These are phyloP conservation scores for Limnephilus marmoratus DNA, from an alignment of 2,888 invertebrate genomes.

Conservation along the genomic window DNA sequence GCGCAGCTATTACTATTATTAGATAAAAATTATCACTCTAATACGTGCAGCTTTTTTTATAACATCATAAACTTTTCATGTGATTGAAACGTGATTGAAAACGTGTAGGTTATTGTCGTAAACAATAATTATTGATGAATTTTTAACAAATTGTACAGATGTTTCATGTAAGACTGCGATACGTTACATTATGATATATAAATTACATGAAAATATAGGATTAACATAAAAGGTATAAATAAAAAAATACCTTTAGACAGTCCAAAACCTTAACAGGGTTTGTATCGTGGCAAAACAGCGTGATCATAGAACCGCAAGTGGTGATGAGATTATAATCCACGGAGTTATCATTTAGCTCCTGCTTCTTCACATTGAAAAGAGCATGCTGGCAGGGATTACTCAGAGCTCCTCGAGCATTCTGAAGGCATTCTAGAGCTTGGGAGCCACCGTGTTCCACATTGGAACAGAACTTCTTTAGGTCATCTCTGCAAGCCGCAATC, in stretches of 20 bases:
- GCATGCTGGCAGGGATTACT: constrained; percentile 85
- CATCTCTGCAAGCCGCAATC: constrained; percentile 87
- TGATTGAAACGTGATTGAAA: not conserved
- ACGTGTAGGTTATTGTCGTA: not conserved
- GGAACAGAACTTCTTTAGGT: constrained; percentile 86
- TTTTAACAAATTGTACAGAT: not conserved
- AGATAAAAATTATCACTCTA: no score
- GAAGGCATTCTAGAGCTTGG: constrained; percentile 89
- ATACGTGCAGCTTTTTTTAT: not conserved
- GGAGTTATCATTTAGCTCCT: constrained; percentile 91
- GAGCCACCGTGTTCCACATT: constrained; percentile 82
- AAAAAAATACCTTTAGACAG: constrained; percentile 83
- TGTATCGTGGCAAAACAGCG: constrained; percentile 87
- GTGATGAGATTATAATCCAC: constrained; percentile 91
- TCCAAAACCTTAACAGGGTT: constrained; percentile 84
- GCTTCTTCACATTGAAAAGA: constrained; percentile 90
- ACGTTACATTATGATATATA: no score
- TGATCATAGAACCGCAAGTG: constrained; percentile 91
- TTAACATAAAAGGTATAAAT: not conserved
- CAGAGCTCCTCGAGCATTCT: constrained; percentile 80
- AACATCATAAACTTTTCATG: not conserved
- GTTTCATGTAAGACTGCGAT: no score
- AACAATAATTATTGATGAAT: not conserved
- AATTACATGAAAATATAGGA: not conserved
- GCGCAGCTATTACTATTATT: no score